Conservation (phyloP, 2,888 invertebrate species). For the Melanostoma scalare region DNA sequence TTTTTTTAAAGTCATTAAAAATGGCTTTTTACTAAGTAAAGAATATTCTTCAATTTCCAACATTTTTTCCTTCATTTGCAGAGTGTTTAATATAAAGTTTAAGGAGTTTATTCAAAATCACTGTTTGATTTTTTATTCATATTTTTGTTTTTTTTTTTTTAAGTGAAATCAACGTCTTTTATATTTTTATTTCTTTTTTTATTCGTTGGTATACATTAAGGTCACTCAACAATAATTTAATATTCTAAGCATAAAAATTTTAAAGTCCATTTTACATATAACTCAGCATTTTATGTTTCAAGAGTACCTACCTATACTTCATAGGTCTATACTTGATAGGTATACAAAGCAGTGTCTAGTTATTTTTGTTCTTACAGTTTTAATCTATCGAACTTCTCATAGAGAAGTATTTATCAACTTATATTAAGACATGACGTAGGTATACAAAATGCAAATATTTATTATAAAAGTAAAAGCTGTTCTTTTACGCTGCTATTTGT, state of each 20-base stretch:
- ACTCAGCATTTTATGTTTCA: constrained; percentile 6
- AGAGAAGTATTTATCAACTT: constrained; percentile 27
- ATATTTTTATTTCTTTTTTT: constrained; percentile 21
- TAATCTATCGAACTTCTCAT: neutral
- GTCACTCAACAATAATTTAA: constrained; percentile 74
- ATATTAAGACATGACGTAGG: neutral
- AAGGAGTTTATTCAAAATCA: neutral
- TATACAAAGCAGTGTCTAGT: no score
- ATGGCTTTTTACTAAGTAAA: no score
- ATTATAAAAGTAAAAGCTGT: no score
- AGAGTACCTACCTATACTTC: constrained; percentile 40
- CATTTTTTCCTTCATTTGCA: no score
- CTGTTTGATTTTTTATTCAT: constrained; percentile 14
- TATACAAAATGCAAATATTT: no score
- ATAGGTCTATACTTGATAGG: constrained; percentile 1
- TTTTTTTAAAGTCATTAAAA: no score
- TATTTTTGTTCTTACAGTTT: neutral
- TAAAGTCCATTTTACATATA: constrained; percentile 42
- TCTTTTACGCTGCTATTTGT: no score
- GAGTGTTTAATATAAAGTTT: no score
- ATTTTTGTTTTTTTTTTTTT: constrained; percentile 6
- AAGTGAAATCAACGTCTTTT: neutral
- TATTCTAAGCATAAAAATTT: constrained; percentile 45
- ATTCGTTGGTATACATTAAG: constrained; percentile 75
- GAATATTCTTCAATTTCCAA: no score